phyloP scores from a whole-genome alignment of 2,797 vertebrate species.

The Sandelia bainsii region DNA sequence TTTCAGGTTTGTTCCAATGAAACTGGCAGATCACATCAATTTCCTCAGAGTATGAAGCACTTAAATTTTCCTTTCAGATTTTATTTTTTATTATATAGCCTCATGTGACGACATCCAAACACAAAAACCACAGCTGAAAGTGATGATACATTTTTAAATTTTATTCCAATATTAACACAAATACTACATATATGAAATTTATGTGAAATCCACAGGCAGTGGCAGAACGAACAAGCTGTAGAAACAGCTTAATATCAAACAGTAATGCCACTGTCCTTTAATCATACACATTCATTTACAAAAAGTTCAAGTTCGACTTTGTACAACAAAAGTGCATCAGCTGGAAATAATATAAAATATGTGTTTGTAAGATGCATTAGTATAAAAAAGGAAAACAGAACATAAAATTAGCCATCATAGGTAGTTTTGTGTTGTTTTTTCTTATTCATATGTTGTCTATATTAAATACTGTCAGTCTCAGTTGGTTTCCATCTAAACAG shows the following conservation, averaged over 20 bases:
- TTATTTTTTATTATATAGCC: too few relatives aligned
- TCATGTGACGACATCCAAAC: too few relatives aligned
- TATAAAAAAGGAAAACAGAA: background rate
- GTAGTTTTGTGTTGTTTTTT: slow-evolving; percentile 28
- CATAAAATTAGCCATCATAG: slow-evolving; percentile 23
- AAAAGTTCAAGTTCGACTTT: slow-evolving; percentile 74
- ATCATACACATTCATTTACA: slow-evolving; percentile 72
- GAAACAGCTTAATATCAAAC: slow-evolving; percentile 5
- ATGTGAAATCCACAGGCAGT: background rate
- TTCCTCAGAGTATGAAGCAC: too few relatives aligned
- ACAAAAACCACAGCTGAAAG: too few relatives aligned
- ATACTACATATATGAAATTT: background rate
- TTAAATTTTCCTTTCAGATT: too few relatives aligned
- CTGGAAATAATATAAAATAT: slow-evolving; percentile 41
- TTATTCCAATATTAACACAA: slow-evolving; percentile 25
- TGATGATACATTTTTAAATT: background rate
- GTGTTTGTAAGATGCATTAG: slow-evolving; percentile 35
- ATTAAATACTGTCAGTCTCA: background rate
- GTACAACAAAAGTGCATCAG: slow-evolving; percentile 80
- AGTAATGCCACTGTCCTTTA: slow-evolving; percentile 43
- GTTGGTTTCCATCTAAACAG: too few relatives aligned
- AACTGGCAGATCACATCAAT: too few relatives aligned
- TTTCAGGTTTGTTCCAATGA: too few relatives aligned
- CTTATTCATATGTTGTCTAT: background rate
- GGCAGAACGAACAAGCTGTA: background rate